Percentiles rank a stretch among this genome's conserved stretches.
phyloP scores from a whole-genome alignment of 2,888 invertebrate genomes.

The Philhelius pedissequus region DNA sequence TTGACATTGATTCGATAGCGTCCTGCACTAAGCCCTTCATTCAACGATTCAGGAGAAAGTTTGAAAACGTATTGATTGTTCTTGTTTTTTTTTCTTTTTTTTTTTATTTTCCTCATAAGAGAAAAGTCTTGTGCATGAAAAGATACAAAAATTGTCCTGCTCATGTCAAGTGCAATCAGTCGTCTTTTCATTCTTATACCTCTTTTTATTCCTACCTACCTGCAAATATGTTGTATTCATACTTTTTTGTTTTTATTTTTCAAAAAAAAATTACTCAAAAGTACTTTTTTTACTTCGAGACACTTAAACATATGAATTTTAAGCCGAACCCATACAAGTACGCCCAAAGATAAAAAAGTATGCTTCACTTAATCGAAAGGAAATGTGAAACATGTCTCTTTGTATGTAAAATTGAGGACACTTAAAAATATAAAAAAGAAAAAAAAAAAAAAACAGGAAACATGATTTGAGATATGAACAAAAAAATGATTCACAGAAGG shows the following conservation, averaged over 20 bases:
- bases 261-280: neutral
- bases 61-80: constrained; percentile 48
- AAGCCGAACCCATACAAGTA: constrained; percentile 6
- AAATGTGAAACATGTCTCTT: constrained; percentile 13
- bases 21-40: constrained; percentile 37
- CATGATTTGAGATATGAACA: neutral
- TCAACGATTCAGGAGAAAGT: constrained; percentile 9
- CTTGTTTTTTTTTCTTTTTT: neutral
- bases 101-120: constrained; percentile 15
- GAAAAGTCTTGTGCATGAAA: constrained; percentile 38
- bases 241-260: constrained; percentile 1
- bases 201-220: constrained; percentile 2
- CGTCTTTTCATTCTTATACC: constrained; percentile 31
- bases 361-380: constrained; percentile 12
- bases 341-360: neutral
- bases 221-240: constrained; percentile 33
- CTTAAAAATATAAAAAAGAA: neutral
- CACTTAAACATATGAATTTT: constrained; percentile 16
- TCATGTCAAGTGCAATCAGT: constrained; percentile 60
- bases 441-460: neutral
- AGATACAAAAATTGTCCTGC: constrained; percentile 49
- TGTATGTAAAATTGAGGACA: constrained; percentile 10
- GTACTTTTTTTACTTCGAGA: constrained; percentile 10
- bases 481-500: neutral
- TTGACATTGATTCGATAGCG: constrained; percentile 52